These are phyloP conservation scores for Pseudomyrmex gracilis DNA, from an alignment of 1,140 invertebrate species.

Conservation along the genomic window DNA sequence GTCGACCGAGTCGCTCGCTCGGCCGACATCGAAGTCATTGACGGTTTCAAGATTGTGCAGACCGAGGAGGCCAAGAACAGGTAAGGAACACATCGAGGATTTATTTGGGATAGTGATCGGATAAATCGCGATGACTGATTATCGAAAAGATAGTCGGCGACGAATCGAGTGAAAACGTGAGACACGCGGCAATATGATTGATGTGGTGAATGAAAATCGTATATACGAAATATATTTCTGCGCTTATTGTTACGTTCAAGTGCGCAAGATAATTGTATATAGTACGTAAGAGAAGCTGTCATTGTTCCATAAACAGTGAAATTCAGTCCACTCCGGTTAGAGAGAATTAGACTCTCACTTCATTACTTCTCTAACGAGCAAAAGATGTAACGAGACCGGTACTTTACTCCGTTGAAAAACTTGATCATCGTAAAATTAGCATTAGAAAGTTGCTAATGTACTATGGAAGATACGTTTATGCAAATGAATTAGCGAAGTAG, in stretches of 20 bases:
- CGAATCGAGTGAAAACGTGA: slow-evolving; percentile 26
- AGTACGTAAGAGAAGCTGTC: background rate
- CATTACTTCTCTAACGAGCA: background rate
- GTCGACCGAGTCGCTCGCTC: slow-evolving; percentile 82
- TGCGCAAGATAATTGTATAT: background rate
- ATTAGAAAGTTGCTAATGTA: slow-evolving; percentile 19
- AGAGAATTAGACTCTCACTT: background rate
- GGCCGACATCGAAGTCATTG: slow-evolving; percentile 86
- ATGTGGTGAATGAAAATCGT: slow-evolving; percentile 11
- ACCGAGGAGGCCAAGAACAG: slow-evolving; percentile 85
- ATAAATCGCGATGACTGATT: too few relatives aligned
- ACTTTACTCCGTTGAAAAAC: background rate
- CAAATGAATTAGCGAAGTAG: background rate
- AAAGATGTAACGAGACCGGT: background rate
- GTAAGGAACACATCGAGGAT: slow-evolving; percentile 70
- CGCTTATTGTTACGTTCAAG: background rate
- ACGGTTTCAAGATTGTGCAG: slow-evolving; percentile 90
- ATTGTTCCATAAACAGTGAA: background rate
- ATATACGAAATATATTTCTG: background rate
- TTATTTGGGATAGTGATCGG: slow-evolving; percentile 31
- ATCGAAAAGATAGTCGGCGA: background rate
- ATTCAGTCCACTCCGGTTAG: background rate
- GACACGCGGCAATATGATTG: background rate
- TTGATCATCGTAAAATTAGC: slow-evolving; percentile 21
- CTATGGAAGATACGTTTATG: background rate